Conservation (phyloP, 2,113 vertebrate genomes). For the Microcebus jonahi region DNA sequence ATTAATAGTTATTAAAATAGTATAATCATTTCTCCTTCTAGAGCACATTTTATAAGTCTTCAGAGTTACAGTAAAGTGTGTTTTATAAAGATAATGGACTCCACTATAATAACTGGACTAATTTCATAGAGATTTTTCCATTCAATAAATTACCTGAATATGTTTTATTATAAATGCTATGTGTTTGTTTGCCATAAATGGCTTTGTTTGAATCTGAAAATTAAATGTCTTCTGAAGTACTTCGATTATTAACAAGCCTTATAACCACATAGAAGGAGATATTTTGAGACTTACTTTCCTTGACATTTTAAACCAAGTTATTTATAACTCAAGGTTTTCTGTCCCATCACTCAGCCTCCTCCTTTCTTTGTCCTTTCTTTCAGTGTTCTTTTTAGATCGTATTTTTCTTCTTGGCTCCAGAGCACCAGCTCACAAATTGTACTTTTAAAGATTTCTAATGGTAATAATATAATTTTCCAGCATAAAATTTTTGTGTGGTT, state of each 20-base stretch:
- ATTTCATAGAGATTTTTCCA: neutral
- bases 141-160: neutral
- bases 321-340: conserved; percentile 52
- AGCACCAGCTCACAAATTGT: neutral
- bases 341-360: neutral
- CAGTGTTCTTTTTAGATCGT: conserved; percentile 18
- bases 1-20: neutral
- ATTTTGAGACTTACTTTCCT: neutral
- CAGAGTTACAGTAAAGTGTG: neutral
- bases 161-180: neutral
- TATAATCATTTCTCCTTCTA: neutral
- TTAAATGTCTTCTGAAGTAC: neutral
- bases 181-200: conserved; percentile 30
- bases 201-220: conserved; percentile 36
- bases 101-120: neutral
- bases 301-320: conserved; percentile 40
- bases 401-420: neutral
- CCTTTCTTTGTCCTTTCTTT: neutral
- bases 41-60: neutral
- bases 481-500: neutral
- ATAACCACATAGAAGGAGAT: neutral
- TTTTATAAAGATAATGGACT: conserved; percentile 2
- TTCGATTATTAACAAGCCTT: conserved; percentile 17
- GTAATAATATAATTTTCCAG: neutral
- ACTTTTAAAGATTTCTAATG: conserved; percentile 22